Conservation (phyloP, 2,888 invertebrate species). For the Drosophila cracens region DNA sequence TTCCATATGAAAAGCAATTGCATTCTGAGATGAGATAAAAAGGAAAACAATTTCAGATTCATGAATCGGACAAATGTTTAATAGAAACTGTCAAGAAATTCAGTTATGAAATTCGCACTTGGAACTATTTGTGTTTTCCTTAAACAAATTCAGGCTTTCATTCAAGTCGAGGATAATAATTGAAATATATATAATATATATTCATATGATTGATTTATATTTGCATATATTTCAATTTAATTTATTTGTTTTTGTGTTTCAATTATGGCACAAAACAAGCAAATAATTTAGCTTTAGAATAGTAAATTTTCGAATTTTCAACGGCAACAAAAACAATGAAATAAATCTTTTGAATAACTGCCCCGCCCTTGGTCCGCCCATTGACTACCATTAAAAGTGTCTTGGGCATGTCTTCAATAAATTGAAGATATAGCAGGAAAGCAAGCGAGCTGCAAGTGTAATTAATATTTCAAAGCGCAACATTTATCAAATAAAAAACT, state of each 20-base stretch:
- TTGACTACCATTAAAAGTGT: constrained; percentile 40
- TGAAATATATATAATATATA: background rate
- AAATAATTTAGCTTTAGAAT: constrained; percentile 23
- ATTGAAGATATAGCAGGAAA: constrained; percentile 45
- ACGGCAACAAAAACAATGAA: constrained; percentile 60
- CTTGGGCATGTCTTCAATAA: constrained; percentile 74
- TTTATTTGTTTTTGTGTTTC: constrained; percentile 12
- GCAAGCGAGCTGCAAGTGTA: constrained; percentile 67
- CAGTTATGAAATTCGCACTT: background rate
- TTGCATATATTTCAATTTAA: background rate
- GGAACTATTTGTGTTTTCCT: background rate
- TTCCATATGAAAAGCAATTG: background rate
- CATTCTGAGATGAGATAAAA: background rate
- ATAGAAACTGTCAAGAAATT: background rate
- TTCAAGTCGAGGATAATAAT: background rate
- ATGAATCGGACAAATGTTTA: background rate
- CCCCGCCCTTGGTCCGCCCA: fast-evolving
- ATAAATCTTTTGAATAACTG: constrained; percentile 57
- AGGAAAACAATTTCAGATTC: too few species aligned
- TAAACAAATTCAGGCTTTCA: background rate
- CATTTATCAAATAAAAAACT: constrained; percentile 72
- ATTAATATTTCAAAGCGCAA: constrained; percentile 77
- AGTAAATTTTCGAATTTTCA: constrained; percentile 21
- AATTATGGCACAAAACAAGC: constrained; percentile 20
- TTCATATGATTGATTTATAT: background rate